Evolutionary conservation across 2,797 vertebrate genomes (phyloP).

Genomic region (Tokudaia muenninki): DNA sequence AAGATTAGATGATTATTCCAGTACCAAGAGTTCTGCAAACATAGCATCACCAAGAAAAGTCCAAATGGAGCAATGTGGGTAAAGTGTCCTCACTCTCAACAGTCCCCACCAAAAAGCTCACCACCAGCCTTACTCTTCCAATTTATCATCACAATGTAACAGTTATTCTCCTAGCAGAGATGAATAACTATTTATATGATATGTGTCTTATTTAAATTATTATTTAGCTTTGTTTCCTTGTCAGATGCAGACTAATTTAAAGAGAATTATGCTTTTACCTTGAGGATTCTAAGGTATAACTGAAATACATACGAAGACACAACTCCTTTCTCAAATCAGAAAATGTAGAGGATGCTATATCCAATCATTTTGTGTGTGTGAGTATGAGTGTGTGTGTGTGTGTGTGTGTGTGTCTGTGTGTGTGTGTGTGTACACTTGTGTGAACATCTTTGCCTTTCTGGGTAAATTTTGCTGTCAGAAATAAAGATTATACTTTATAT

Average conservation of each 20-base stretch:
- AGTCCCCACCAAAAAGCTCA: neutral
- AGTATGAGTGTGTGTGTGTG: neutral
- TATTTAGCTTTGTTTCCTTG: neutral
- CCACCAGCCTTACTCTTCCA: neutral
- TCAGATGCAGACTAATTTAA: neutral
- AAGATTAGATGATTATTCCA: neutral
- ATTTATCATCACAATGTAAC: neutral
- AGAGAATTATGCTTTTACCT: neutral
- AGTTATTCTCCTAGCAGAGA: neutral
- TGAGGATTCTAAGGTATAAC: accelerated
- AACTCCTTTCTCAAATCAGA: neutral
- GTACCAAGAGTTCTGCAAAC: accelerated
- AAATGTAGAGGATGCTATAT: neutral
- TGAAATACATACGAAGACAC: neutral
- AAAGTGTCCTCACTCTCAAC: neutral
- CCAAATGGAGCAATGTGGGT: neutral
- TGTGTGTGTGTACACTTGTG: neutral
- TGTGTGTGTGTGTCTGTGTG: neutral
- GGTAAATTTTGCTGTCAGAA: neutral
- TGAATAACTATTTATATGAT: neutral
- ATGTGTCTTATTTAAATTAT: neutral
- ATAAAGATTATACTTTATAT: neutral
- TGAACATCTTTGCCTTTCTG: neutral
- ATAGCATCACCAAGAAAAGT: neutral
- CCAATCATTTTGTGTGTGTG: neutral